Base-by-base conservation (phyloP, 2,113 vertebrate genomes). In the Rhinichthys klamathensis region DNA sequence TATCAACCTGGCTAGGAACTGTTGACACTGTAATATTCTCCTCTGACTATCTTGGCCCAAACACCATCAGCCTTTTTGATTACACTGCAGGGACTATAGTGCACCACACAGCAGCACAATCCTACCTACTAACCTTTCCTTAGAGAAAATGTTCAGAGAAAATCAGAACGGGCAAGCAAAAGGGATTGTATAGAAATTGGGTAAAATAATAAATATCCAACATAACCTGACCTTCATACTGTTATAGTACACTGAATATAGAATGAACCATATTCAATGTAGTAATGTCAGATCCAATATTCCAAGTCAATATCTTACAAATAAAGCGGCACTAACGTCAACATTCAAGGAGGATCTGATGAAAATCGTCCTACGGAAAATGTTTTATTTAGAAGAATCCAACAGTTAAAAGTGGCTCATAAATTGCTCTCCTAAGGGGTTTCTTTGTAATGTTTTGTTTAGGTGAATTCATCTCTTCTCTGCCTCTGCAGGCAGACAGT, bases 1-100 rank as follows among this genome's bases (percentile, higher is more conserved):
- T 82, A 70, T 72, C 30, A 58, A 21, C 32, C 63, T 38, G 80
- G 65, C 65, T 54, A n/a, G 49, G 46, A 72, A 70, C 80, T 25
- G 63, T 82, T 82, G 65, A 82, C 80, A 82, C 30, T 72, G 65
- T 82, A 82, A 82, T 82, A 82, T 82, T 82, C 80, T 70, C 23
- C 67, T 69, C 80, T 41, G 80, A 82, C 46, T 70, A 41, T 82
- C 63, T 82, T 32, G 65, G 67, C 67, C 80, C 67, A 72, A 82
- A 72, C 80, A 70, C 80, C 65, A 82, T 82, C 80, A 70, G 80
- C 63, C 44, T 54, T 72, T 51, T 72, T 82, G 80, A 82, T 82
- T 82, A 82, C 65, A 82, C 49, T 72, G 65, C 80, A n/a, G 65
- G 80, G 80, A 82, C 65, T 56, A 7, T 56, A 82, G 72, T 56